phyloP scores from a whole-genome alignment of 1,140 invertebrate genomes.

The Drosophila yakuba region DNA sequence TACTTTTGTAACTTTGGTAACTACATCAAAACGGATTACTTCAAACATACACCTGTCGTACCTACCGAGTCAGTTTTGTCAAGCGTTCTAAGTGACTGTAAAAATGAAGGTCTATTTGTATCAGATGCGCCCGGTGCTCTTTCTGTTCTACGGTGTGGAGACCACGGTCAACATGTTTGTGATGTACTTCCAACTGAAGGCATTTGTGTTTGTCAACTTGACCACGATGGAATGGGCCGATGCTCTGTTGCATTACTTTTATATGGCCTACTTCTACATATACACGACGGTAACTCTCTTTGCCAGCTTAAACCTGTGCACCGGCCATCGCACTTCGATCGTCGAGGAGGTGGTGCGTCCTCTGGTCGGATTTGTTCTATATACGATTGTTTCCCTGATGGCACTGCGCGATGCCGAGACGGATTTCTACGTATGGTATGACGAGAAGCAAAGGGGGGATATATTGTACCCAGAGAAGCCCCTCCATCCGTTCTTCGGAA shows the following conservation, averaged over 20 bases:
- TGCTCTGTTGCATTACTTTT: conserved; percentile 4
- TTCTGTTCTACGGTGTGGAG: conserved; percentile 52
- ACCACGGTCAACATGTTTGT: conserved; percentile 33
- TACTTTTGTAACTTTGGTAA: too few species aligned
- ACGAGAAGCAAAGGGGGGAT: background rate
- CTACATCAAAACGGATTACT: background rate
- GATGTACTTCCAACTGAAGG: conserved; percentile 29
- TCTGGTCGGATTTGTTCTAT: conserved; percentile 15
- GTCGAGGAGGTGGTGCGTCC: conserved; percentile 28
- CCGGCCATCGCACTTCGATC: conserved; percentile 10
- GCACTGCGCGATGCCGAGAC: conserved; percentile 36
- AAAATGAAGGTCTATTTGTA: conserved; percentile 11
- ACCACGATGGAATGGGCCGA: accelerated
- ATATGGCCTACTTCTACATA: conserved; percentile 11
- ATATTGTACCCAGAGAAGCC: background rate
- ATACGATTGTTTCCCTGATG: conserved; percentile 36
- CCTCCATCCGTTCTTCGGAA: conserved; percentile 41
- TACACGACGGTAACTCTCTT: conserved; percentile 40
- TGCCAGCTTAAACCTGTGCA: conserved; percentile 52
- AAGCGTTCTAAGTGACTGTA: background rate
- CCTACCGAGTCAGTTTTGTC: conserved; percentile 35
- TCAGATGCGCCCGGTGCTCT: conserved; percentile 37
- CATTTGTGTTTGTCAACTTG: conserved; percentile 14
- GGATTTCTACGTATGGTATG: conserved; percentile 27
- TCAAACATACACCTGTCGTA: conserved; percentile 21